phyloP scores from a whole-genome alignment of 2,888 invertebrate species.

The Allacma fusca region DNA sequence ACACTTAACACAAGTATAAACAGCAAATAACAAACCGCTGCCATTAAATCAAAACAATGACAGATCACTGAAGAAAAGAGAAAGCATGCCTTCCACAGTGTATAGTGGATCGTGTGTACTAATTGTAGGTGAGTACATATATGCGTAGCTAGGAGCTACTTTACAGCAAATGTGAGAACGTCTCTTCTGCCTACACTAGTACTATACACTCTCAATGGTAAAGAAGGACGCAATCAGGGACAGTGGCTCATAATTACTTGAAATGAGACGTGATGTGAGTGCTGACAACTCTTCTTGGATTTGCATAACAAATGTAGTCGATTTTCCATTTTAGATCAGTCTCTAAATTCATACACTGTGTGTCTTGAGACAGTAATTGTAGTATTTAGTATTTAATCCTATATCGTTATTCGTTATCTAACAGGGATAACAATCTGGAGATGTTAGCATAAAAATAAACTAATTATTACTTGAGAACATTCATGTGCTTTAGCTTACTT shows the following conservation, averaged over 20 bases:
- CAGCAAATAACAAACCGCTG: constrained; percentile 2
- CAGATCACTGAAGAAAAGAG: constrained; percentile 7
- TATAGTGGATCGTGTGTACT: too few species aligned
- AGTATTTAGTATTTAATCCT: too few species aligned
- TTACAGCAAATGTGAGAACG: too few species aligned
- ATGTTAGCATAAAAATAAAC: too few species aligned
- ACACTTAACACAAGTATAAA: not conserved
- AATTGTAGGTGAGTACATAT: too few species aligned
- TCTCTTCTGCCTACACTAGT: not conserved
- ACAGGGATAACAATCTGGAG: too few species aligned
- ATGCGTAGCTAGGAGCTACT: too few species aligned
- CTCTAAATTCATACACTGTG: not conserved
- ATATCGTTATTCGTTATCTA: too few species aligned
- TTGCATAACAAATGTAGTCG: not conserved
- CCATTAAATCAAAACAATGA: constrained; percentile 1
- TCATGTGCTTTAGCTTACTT: too few species aligned
- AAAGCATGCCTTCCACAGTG: not conserved
- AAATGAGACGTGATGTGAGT: not conserved
- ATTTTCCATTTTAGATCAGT: constrained; percentile 1
- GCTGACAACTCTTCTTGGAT: not conserved
- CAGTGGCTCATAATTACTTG: not conserved
- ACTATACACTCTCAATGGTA: not conserved
- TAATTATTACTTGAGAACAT: too few species aligned
- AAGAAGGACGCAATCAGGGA: constrained; percentile 7
- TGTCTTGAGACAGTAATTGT: too few species aligned